These are phyloP conservation scores for Chaetophractus vellerosus DNA, from an alignment of 2,797 vertebrate genomes.

Conservation along the genomic window DNA sequence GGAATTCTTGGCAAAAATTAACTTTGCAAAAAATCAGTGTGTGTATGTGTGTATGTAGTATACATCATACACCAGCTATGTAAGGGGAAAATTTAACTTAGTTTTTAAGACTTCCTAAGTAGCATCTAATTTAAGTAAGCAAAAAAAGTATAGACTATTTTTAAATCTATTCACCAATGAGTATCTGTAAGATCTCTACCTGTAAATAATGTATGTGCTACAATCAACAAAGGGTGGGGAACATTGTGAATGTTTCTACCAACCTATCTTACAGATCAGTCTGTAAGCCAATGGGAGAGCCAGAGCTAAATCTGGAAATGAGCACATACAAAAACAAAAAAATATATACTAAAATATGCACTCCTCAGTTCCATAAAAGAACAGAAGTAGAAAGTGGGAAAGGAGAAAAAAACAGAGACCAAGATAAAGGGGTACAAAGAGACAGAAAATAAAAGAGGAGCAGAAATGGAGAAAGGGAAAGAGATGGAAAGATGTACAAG, in stretches of 20 bases:
- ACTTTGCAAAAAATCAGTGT: background rate
- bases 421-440: background rate
- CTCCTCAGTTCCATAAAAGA: background rate
- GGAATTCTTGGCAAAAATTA: background rate
- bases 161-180: background rate
- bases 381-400: background rate
- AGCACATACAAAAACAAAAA: background rate
- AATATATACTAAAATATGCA: background rate
- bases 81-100: background rate
- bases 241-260: too few species aligned
- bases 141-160: background rate
- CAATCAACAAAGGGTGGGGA: background rate
- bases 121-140: background rate
- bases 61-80: background rate
- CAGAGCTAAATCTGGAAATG: background rate
- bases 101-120: constrained; percentile 36
- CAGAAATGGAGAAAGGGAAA: background rate
- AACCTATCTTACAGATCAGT: background rate
- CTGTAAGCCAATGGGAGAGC: background rate
- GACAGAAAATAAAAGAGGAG: background rate
- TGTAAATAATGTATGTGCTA: background rate
- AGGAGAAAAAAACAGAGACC: background rate
- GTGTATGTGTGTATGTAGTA: too few species aligned
- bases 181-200: background rate
- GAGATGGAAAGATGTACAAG: background rate